Percentiles rank a stretch among this genome's conserved stretches.
These are phyloP conservation scores for Phyllopteryx taeniolatus DNA, from an alignment of 2,113 vertebrate genomes.

Conservation along the genomic window DNA sequence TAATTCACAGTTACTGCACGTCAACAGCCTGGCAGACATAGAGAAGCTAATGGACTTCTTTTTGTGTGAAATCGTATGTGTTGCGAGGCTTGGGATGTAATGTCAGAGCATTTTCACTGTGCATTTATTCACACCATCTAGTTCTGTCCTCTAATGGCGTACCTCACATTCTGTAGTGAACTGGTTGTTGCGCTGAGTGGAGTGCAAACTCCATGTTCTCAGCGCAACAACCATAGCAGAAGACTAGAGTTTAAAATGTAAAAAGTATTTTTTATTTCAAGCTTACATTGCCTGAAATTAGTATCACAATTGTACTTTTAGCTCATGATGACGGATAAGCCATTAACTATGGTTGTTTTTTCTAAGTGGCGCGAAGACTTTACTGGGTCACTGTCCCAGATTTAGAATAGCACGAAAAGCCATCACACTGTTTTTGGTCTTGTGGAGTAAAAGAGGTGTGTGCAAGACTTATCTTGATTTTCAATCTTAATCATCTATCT, in stretches of 20 bases:
- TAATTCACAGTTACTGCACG: slow-evolving; percentile 11
- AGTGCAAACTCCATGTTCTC: not conserved
- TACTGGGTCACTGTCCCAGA: slow-evolving; percentile 45
- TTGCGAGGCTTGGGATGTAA: not conserved
- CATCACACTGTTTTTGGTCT: slow-evolving; percentile 10
- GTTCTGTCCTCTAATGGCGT: not conserved
- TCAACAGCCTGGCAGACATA: slow-evolving; percentile 12
- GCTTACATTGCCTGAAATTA: not conserved
- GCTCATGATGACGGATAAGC: slow-evolving; percentile 23
- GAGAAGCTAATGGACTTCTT: slow-evolving; percentile 1
- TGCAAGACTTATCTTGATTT: not conserved
- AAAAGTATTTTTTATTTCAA: not conserved
- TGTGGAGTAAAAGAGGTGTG: not conserved
- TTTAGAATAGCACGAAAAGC: slow-evolving; percentile 25
- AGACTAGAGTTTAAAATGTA: not conserved
- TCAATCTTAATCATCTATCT: not conserved
- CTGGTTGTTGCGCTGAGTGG: too few species aligned
- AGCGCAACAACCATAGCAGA: not conserved
- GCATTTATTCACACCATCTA: not conserved
- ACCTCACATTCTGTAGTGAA: not conserved
- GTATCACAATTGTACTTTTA: slow-evolving; percentile 23
- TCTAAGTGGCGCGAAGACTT: slow-evolving; percentile 26
- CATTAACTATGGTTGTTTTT: slow-evolving; percentile 24
- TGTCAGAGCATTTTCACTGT: not conserved
- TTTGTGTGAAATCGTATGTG: slow-evolving; percentile 1